Percentiles rank a stretch among this genome's conserved stretches.
Conservation (phyloP, 2,113 vertebrate species). For the Castor canadensis region DNA sequence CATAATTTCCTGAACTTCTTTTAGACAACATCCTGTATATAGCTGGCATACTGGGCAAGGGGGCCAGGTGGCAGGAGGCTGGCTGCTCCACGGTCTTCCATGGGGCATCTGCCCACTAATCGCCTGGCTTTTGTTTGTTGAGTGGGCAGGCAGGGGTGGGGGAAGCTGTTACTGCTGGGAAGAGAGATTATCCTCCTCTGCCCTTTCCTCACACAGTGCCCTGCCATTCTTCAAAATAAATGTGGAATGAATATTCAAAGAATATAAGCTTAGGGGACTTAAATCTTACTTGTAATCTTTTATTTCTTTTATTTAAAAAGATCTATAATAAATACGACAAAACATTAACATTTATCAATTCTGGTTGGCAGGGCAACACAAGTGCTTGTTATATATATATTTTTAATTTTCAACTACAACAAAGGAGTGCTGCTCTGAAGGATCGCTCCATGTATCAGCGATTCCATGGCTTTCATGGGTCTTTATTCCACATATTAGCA, state of each 20-base stretch:
- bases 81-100: neutral
- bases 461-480: neutral
- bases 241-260: slow-evolving; percentile 63
- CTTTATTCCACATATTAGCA: neutral
- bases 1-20: neutral
- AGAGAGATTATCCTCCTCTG: neutral
- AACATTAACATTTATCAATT: slow-evolving; percentile 57
- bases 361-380: neutral
- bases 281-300: slow-evolving; percentile 54
- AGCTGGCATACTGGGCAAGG: neutral
- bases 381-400: neutral
- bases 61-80: no score
- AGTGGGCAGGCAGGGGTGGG: neutral
- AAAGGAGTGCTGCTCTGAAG: neutral
- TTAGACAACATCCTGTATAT: neutral
- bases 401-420: slow-evolving; percentile 22
- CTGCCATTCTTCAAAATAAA: slow-evolving; percentile 53
- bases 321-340: slow-evolving; percentile 29
- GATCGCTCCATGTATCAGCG: neutral
- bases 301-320: slow-evolving; percentile 68
- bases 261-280: slow-evolving; percentile 35
- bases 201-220: neutral
- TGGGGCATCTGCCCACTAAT: neutral
- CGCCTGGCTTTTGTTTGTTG: neutral
- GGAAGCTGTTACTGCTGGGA: neutral